phyloP scores from a whole-genome alignment of 2,888 invertebrate genomes.

The Lasioglossum leucozonium region DNA sequence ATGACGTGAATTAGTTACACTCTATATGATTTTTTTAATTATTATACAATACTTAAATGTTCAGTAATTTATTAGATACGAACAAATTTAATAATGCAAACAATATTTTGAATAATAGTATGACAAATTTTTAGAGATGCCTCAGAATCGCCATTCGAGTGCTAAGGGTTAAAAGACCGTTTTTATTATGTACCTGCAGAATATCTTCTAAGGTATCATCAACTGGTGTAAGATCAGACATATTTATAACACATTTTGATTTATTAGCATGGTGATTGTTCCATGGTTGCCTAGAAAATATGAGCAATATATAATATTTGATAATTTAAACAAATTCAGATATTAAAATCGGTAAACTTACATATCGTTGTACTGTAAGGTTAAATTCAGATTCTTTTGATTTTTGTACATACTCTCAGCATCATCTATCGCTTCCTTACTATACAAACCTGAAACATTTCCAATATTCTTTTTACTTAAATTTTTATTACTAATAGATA shows the following conservation, averaged over 20 bases:
- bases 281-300: conserved; percentile 77
- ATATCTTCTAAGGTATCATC: conserved; percentile 87
- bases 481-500: not conserved
- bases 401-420: conserved; percentile 80
- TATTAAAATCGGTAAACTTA: conserved; percentile 75
- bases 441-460: conserved; percentile 78
- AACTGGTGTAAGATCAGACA: conserved; percentile 76
- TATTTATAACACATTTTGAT: conserved; percentile 80
- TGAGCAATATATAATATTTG: conserved; percentile 32
- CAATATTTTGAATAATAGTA: no score
- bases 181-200: conserved; percentile 81
- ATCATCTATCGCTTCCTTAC: conserved; percentile 83
- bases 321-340: not conserved
- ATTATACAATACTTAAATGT: no score
- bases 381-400: conserved; percentile 88
- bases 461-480: conserved; percentile 1
- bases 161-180: not conserved
- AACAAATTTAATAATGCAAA: no score
- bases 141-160: not conserved
- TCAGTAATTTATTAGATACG: no score
- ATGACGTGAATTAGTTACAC: no score
- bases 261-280: conserved; percentile 71
- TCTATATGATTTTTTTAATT: no score
- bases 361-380: conserved; percentile 87
- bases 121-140: no score